phyloP scores from a whole-genome alignment of 2,113 vertebrate species.

The Tichodroma muraria region DNA sequence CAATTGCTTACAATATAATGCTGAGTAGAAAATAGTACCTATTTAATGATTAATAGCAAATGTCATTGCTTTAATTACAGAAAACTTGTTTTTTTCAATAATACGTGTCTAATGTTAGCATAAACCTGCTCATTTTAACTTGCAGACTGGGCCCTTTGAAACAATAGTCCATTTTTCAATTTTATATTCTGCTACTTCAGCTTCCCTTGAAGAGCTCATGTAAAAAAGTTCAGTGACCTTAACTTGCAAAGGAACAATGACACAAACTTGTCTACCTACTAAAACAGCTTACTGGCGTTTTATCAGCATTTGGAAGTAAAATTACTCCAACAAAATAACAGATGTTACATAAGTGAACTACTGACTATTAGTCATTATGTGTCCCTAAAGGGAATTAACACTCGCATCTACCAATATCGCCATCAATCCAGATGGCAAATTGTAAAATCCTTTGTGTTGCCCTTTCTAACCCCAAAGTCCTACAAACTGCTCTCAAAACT shows the following conservation, averaged over 20 bases:
- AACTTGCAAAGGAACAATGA: constrained; percentile 60
- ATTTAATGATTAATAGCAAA: constrained; percentile 74
- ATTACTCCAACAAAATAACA: constrained; percentile 79
- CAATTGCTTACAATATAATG: neutral
- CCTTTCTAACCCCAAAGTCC: neutral
- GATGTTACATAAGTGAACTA: constrained; percentile 74
- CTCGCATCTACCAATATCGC: constrained; percentile 29
- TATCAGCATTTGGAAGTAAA: constrained; percentile 73
- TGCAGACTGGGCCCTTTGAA: constrained; percentile 69
- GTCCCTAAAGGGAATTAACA: constrained; percentile 63
- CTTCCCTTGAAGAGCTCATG: constrained; percentile 75
- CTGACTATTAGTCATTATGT: constrained; percentile 73
- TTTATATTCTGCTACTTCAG: constrained; percentile 83
- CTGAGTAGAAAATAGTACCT: neutral
- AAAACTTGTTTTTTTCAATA: constrained; percentile 71
- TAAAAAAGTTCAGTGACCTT: constrained; percentile 75
- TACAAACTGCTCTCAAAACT: neutral
- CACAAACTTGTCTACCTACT: constrained; percentile 75
- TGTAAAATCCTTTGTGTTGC: constrained; percentile 23
- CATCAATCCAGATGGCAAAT: constrained; percentile 71
- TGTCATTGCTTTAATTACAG: constrained; percentile 77
- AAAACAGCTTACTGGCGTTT: constrained; percentile 81
- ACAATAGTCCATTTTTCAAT: constrained; percentile 78
- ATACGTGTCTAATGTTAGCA: constrained; percentile 52
- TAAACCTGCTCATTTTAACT: constrained; percentile 61